phyloP scores from a whole-genome alignment of 2,888 invertebrate genomes.

The Melitaea athalia region DNA sequence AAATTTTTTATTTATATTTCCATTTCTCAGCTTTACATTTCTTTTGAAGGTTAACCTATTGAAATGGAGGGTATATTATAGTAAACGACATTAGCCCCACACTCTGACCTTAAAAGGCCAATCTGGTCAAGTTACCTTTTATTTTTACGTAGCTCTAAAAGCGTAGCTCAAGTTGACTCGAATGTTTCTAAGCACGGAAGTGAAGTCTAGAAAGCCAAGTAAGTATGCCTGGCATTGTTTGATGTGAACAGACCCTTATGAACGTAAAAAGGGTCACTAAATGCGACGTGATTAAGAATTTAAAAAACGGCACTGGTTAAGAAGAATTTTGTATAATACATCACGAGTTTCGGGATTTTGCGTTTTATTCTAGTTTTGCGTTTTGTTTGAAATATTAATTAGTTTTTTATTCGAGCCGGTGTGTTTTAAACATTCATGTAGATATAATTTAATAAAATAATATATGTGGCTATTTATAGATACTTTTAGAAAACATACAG shows the following conservation, averaged over 20 bases:
- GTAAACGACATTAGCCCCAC: conserved; percentile 12
- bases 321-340: background rate
- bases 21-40: no score
- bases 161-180: conserved; percentile 20
- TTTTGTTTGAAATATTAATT: background rate
- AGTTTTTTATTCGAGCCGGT: background rate
- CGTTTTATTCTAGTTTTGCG: background rate
- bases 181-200: conserved; percentile 32
- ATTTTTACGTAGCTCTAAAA: conserved; percentile 17
- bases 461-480: no score
- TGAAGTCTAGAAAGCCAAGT: conserved; percentile 28
- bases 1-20: no score
- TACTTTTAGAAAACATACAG: no score
- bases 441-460: no score
- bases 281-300: conserved; percentile 19
- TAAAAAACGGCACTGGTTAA: conserved; percentile 11
- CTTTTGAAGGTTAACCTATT: background rate
- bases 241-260: conserved; percentile 35
- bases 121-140: conserved; percentile 20
- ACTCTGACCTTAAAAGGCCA: conserved; percentile 19
- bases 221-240: conserved; percentile 34
- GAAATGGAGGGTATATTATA: background rate
- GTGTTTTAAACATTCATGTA: background rate
- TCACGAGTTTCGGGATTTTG: background rate
- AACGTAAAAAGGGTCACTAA: conserved; percentile 31